Conservation (phyloP, 1,140 invertebrate genomes). For the Physella acuta region DNA sequence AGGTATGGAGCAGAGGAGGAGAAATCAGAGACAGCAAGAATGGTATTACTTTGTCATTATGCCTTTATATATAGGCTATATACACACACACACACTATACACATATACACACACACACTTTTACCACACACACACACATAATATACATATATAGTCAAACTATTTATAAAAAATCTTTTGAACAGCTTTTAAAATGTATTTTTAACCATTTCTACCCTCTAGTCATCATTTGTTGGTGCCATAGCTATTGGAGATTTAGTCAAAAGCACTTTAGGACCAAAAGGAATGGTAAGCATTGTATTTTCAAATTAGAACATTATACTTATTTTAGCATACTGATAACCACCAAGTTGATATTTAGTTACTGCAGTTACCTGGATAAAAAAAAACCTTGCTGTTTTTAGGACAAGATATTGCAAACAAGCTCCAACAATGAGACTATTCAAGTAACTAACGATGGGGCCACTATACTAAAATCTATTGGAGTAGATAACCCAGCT, state of each 20-base stretch:
- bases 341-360: too few species aligned
- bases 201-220: conserved; percentile 34
- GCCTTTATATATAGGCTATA: neutral
- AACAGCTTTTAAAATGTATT: conserved; percentile 1
- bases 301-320: neutral
- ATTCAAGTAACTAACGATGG: conserved; percentile 99
- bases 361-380: neutral
- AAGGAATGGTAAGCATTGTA: conserved; percentile 80
- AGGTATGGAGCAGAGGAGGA: conserved; percentile 96
- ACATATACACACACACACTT: too few species aligned
- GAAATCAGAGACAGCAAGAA: conserved; percentile 89
- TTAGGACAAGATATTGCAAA: conserved; percentile 88
- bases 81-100: too few species aligned
- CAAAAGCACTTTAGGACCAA: conserved; percentile 96
- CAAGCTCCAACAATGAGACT: conserved; percentile 76
- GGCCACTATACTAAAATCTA: conserved; percentile 93
- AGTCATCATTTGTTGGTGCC: conserved; percentile 94
- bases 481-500: conserved; percentile 98
- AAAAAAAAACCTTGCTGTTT: conserved; percentile 2
- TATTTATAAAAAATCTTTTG: neutral
- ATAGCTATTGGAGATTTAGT: conserved; percentile 98
- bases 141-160: neutral
- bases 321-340: neutral
- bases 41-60: conserved; percentile 59
- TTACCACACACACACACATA: too few species aligned